phyloP scores from a whole-genome alignment of 1,140 invertebrate genomes.

The Dreissena rostriformis region DNA sequence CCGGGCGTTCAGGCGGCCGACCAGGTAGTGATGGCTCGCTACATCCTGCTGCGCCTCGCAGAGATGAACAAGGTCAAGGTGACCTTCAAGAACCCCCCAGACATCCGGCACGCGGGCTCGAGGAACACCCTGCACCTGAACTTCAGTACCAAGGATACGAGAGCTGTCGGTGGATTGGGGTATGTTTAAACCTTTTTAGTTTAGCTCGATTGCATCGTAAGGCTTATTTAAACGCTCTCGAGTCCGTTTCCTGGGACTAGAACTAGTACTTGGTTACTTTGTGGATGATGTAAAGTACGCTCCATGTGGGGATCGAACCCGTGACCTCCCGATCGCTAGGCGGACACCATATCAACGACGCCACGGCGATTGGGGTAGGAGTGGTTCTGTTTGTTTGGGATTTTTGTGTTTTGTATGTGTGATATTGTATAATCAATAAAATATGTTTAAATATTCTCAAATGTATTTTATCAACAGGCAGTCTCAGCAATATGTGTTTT shows the following conservation, averaged over 20 bases:
- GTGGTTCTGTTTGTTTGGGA: too few relatives aligned
- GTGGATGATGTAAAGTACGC: too few relatives aligned
- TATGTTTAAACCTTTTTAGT: neutral
- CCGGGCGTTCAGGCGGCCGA: conserved; percentile 7
- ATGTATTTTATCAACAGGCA: too few relatives aligned
- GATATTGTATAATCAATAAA: too few relatives aligned
- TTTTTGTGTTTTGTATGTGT: too few relatives aligned
- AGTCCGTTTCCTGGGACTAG: neutral
- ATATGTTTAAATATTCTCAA: too few relatives aligned
- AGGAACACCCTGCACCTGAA: conserved; percentile 26
- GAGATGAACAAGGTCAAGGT: conserved; percentile 26
- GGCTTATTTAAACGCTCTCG: neutral
- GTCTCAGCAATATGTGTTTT: too few relatives aligned
- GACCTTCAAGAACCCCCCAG: conserved; percentile 19
- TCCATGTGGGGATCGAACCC: too few relatives aligned
- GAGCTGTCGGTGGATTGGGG: conserved; percentile 20
- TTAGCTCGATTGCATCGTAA: neutral
- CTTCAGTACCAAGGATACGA: conserved; percentile 30
- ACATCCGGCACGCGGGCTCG: neutral
- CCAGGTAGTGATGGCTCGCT: conserved; percentile 23
- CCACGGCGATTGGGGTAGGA: too few relatives aligned
- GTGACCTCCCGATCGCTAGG: too few relatives aligned
- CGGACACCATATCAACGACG: too few relatives aligned
- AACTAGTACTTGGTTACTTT: too few relatives aligned
- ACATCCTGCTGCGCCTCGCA: conserved; percentile 29